phyloP scores from a whole-genome alignment of 2,113 vertebrate species.

The Heterotis niloticus region DNA sequence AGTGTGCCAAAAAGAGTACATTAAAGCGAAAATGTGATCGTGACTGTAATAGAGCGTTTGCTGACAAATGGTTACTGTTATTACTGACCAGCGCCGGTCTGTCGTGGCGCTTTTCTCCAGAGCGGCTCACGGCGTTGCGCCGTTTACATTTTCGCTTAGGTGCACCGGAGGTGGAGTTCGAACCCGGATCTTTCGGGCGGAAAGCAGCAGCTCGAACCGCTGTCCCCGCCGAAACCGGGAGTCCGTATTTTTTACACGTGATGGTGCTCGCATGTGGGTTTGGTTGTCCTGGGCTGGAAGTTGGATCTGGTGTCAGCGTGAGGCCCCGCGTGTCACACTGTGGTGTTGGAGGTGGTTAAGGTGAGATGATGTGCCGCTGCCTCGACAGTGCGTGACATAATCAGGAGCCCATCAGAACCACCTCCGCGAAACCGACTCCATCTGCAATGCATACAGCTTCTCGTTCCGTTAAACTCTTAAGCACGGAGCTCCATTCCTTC shows the following conservation, averaged over 20 bases:
- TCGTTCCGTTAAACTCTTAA: slow-evolving; percentile 67
- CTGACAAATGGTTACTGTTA: too few species aligned
- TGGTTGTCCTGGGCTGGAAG: background rate
- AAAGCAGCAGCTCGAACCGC: background rate
- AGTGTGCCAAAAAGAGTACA: background rate
- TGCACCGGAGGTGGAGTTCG: background rate
- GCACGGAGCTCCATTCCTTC: slow-evolving; percentile 57
- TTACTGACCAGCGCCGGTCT: too few species aligned
- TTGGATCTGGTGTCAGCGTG: slow-evolving; percentile 2
- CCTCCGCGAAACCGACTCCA: slow-evolving; percentile 60
- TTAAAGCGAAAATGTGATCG: too few species aligned
- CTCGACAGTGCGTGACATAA: slow-evolving; percentile 64
- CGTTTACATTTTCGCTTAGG: background rate
- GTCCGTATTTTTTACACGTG: background rate
- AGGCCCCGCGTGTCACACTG: slow-evolving; percentile 29
- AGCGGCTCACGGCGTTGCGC: too few species aligned
- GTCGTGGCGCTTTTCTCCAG: too few species aligned
- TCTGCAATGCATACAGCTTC: slow-evolving; percentile 67
- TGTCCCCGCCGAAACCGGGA: background rate
- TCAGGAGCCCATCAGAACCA: slow-evolving; percentile 66
- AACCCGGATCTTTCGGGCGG: background rate
- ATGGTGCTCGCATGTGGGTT: background rate
- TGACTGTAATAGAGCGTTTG: too few species aligned
- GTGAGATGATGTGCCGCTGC: slow-evolving; percentile 58
- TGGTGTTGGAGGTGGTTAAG: slow-evolving; percentile 67